These are phyloP conservation scores for human DNA, from an alignment of 2,113 vertebrate genomes.

Conservation along the genomic window DNA sequence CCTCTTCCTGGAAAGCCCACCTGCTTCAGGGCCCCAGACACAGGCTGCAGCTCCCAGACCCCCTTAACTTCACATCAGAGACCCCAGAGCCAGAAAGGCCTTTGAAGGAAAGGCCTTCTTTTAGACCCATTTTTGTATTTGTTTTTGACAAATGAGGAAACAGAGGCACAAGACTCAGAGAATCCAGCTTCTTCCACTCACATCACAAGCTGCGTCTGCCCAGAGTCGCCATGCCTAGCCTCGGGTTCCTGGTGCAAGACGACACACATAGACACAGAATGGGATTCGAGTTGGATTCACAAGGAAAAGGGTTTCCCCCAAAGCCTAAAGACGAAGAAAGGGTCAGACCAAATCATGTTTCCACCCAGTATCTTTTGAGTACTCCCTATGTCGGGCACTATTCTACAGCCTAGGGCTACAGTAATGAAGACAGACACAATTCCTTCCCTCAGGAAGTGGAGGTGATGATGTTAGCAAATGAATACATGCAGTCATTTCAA, in stretches of 20 bases:
- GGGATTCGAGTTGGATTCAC: not conserved
- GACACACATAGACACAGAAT: not conserved
- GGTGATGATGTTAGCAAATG: not conserved
- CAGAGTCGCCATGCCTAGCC: fast-evolving
- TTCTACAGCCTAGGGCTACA: no score
- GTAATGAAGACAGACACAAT: not conserved
- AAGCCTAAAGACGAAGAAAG: not conserved
- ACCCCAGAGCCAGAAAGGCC: not conserved
- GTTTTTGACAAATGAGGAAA: not conserved
- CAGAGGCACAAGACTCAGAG: not conserved
- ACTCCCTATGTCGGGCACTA: fast-evolving
- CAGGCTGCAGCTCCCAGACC: not conserved
- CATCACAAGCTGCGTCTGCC: not conserved
- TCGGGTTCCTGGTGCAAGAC: no score
- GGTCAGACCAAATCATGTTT: not conserved
- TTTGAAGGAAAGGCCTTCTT: not conserved
- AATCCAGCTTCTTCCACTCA: not conserved
- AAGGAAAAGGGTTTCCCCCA: not conserved
- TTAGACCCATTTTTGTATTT: not conserved
- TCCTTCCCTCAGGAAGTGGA: not conserved
- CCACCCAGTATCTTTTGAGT: not conserved
- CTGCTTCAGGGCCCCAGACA: not conserved
- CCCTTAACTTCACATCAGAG: not conserved
- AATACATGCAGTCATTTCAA: not conserved
- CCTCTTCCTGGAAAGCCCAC: not conserved